A percentile compares a stretch with the other conserved stretches of the same genome.
Evolutionary conservation across 2,888 invertebrate species (phyloP).

Genomic region (Hypselothyrea guttata): DNA sequence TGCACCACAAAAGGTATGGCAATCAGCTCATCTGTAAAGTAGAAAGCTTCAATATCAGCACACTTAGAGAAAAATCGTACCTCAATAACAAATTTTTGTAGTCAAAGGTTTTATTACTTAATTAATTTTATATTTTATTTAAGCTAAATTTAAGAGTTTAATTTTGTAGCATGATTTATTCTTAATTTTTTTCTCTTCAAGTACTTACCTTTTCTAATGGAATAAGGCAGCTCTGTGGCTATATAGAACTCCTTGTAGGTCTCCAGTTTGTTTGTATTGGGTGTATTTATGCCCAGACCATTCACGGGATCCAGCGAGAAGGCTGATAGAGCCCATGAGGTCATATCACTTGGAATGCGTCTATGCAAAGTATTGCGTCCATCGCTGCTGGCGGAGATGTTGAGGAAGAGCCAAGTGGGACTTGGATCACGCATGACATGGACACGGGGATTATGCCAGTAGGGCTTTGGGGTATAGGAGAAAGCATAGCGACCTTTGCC

Average conservation of each 20-base stretch:
- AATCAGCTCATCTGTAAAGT: slow-evolving; percentile 90
- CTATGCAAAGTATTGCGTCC: slow-evolving; percentile 85
- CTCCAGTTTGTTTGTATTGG: slow-evolving; percentile 86
- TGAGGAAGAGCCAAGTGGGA: slow-evolving; percentile 92
- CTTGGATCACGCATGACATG: slow-evolving; percentile 89
- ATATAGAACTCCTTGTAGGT: slow-evolving; percentile 93
- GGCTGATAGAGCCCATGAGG: slow-evolving; percentile 92
- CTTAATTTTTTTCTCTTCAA: too few relatives aligned
- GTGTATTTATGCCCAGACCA: slow-evolving; percentile 89
- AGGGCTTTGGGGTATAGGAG: slow-evolving; percentile 92
- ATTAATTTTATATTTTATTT: too few relatives aligned
- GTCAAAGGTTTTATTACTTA: too few relatives aligned
- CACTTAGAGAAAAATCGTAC: too few relatives aligned
- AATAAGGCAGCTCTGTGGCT: slow-evolving; percentile 92
- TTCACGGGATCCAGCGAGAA: slow-evolving; percentile 90
- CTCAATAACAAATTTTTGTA: not conserved
- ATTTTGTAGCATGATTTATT: rapidly evolving
- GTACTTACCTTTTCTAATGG: slow-evolving; percentile 86
- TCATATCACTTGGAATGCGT: slow-evolving; percentile 91
- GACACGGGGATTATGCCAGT: slow-evolving; percentile 90
- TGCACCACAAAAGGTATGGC: slow-evolving; percentile 94
- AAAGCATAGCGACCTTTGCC: slow-evolving; percentile 95
- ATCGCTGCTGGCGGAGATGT: slow-evolving; percentile 89
- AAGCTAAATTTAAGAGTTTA: too few relatives aligned
- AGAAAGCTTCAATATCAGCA: too few relatives aligned